phyloP scores from a whole-genome alignment of 2,888 invertebrate genomes.

The Dryadula phaetusa region DNA sequence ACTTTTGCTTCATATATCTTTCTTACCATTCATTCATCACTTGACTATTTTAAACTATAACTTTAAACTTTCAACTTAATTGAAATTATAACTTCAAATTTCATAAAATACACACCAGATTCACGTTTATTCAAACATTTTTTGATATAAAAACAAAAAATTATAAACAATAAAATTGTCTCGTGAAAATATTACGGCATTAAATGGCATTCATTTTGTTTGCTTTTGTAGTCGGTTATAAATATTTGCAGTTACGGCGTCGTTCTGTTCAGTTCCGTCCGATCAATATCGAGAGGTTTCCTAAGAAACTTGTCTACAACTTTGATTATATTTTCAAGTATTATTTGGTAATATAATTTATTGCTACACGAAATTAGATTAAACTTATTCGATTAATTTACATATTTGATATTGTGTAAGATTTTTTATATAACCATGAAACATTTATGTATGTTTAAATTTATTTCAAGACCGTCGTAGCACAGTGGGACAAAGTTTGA shows the following conservation, averaged over 20 bases:
- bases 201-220: background rate
- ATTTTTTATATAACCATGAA: no score
- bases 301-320: conserved; percentile 1
- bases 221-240: background rate
- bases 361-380: background rate
- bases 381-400: background rate
- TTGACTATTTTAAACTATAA: no score
- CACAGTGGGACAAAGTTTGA: no score
- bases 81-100: background rate
- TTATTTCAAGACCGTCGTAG: no score
- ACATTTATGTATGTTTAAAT: no score
- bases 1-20: no score
- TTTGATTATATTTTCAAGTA: conserved; percentile 9
- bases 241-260: background rate
- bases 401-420: no score
- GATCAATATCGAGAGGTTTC: background rate
- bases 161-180: background rate
- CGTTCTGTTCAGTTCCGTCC: background rate
- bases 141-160: no score
- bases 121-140: no score
- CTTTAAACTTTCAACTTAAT: no score
- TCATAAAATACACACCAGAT: background rate
- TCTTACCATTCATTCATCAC: no score
- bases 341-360: background rate
- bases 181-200: background rate